Conservation (phyloP, 2,797 vertebrate genomes). For the Erpetoichthys calabaricus region DNA sequence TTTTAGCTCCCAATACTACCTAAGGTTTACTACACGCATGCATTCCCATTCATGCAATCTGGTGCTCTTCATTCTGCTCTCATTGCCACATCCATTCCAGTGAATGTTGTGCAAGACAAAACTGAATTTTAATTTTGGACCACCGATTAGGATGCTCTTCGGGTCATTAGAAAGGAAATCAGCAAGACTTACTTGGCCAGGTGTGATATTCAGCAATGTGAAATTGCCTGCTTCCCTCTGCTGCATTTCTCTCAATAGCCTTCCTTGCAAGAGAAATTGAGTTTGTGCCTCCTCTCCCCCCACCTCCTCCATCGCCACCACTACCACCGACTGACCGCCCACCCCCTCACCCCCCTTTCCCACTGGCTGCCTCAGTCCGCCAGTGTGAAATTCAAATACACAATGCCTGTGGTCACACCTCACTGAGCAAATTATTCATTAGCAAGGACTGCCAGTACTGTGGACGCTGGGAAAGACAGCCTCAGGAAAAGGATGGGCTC, state of each 20-base stretch:
- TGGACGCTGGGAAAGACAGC: slow-evolving; percentile 16
- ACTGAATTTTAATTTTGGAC: no score
- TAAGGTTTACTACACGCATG: no score
- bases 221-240: slow-evolving; percentile 3
- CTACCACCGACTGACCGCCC: slow-evolving; percentile 5
- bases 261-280: slow-evolving; percentile 14
- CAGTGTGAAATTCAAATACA: slow-evolving; percentile 32
- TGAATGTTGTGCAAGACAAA: no score
- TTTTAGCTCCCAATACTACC: no score
- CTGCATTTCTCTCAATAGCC: slow-evolving; percentile 11
- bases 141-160: no score
- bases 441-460: slow-evolving; percentile 20
- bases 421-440: slow-evolving; percentile 47
- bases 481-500: slow-evolving; percentile 26
- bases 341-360: background rate
- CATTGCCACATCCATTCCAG: no score
- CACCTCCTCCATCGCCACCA: slow-evolving; percentile 4
- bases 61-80: no score
- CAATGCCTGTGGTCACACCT: slow-evolving; percentile 48
- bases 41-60: no score
- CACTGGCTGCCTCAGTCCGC: slow-evolving; percentile 30
- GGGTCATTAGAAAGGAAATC: background rate
- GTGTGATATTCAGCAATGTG: background rate
- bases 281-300: slow-evolving; percentile 5
- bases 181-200: background rate